These are phyloP conservation scores for Vulpes vulpes DNA, from an alignment of 2,113 vertebrate species.

Conservation along the genomic window DNA sequence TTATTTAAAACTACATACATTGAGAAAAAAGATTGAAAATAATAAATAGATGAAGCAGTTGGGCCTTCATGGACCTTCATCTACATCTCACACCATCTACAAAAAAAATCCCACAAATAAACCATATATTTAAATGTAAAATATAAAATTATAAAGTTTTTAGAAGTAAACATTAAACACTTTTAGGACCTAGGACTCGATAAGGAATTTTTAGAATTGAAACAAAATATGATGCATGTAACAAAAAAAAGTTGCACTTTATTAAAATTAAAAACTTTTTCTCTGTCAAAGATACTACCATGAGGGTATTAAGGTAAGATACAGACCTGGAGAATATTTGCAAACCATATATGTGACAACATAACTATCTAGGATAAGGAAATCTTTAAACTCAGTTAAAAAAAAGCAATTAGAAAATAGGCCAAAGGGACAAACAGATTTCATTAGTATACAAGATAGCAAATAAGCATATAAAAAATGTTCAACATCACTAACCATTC, in stretches of 20 bases:
- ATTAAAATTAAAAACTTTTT: neutral
- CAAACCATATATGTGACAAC: neutral
- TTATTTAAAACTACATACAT: neutral
- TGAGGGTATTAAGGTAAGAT: neutral
- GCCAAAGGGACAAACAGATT: neutral
- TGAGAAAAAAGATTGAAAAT: neutral
- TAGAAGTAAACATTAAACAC: neutral
- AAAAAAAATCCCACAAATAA: neutral
- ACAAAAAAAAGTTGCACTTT: neutral
- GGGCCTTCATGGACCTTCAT: neutral
- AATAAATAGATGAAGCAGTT: neutral
- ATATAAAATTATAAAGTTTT: neutral
- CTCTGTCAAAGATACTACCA: neutral
- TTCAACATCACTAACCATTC: neutral
- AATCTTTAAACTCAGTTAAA: neutral
- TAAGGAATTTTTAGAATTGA: neutral
- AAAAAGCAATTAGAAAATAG: neutral
- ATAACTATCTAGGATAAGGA: neutral
- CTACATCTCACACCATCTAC: neutral
- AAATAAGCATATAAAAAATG: neutral
- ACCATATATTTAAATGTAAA: neutral
- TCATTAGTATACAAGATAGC: neutral
- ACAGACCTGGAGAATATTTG: neutral
- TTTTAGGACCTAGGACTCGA: neutral
- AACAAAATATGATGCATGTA: neutral